phyloP scores from a whole-genome alignment of 1,140 invertebrate genomes.

The Globodera ellingtonae region DNA sequence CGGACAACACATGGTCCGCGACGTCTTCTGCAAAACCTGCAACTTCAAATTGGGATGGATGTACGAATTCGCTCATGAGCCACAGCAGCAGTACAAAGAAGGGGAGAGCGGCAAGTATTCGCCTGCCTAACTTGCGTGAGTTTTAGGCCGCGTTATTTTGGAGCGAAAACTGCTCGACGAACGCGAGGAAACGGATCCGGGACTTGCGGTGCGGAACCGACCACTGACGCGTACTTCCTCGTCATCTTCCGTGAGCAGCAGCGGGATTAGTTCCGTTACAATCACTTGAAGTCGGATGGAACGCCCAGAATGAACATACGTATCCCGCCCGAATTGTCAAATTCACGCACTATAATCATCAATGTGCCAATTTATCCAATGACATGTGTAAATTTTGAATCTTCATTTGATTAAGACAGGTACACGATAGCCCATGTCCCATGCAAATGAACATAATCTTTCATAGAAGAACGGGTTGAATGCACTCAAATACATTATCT shows the following conservation, averaged over 20 bases:
- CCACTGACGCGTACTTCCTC: constrained; percentile 34
- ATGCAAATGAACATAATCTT: constrained; percentile 59
- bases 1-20: constrained; percentile 56
- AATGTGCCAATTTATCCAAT: background rate
- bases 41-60: constrained; percentile 55
- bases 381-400: background rate
- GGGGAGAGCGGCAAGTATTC: constrained; percentile 16
- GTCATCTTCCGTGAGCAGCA: constrained; percentile 46
- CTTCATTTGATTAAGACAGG: constrained; percentile 2
- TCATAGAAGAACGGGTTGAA: constrained; percentile 62
- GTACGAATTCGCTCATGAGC: constrained; percentile 61
- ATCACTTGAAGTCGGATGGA: constrained; percentile 33
- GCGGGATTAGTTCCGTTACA: constrained; percentile 42
- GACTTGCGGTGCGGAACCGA: constrained; percentile 39
- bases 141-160: constrained; percentile 47
- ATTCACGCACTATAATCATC: background rate
- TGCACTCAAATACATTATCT: constrained; percentile 58
- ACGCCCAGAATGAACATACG: background rate
- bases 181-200: constrained; percentile 40
- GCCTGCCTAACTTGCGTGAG: background rate
- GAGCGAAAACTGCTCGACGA: constrained; percentile 46
- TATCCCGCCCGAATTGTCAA: too few relatives aligned
- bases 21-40: constrained; percentile 53
- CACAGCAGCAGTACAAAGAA: constrained; percentile 59
- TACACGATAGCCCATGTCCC: constrained; percentile 22